Evolutionary conservation across 2,113 vertebrate genomes (phyloP), one percentile per base, ranked within the genome.

Genomic region (Burhinus bistriatus): DNA sequence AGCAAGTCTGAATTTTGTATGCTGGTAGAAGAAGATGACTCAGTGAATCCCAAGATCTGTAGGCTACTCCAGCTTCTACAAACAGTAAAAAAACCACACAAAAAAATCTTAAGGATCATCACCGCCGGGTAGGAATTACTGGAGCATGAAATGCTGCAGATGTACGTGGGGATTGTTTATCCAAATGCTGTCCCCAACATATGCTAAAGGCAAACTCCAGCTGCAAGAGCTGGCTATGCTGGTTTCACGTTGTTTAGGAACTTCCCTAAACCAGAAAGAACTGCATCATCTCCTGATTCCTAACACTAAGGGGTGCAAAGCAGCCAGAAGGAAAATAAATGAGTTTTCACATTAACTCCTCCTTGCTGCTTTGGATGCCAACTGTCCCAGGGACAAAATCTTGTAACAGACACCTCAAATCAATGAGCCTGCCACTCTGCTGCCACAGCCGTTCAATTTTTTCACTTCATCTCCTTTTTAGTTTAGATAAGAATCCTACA

Each of bases 61-160:
- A 93, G 72, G 83, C 76, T 95, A 64, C 34, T 68, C 38, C 42
- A 71, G 81, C 26, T 69, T 89, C 80, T 78, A 91, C 34, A 70
- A 65, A 57, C 16, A 89, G 38, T 38, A 62, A 80, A 87, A 87
- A 25, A 38, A 6, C 57, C 15, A 29, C 12, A 83, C 29, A 52
- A 59, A 19, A 57, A 62, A 30, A 26, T 57, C 69, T 83, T 89
- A 34, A 93, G 80, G n/a, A 94, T 77, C 38, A 81, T 47, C 55
- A 88, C 71, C 32, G 15, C 38, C 0, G 9, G 90, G 68, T 18
- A 81, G 58, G 16, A 94, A 89, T 96, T 95, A 97, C 91, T 97
- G 86, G 92, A 94, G 96, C 94, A 89, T 61, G 70, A 95, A 92
- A 96, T 91, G 77, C 55, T 84, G 61, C 80, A 85, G 80, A 95